These are phyloP conservation scores for Ictidomys tridecemlineatus DNA, from an alignment of 2,113 vertebrate species.

Conservation along the genomic window DNA sequence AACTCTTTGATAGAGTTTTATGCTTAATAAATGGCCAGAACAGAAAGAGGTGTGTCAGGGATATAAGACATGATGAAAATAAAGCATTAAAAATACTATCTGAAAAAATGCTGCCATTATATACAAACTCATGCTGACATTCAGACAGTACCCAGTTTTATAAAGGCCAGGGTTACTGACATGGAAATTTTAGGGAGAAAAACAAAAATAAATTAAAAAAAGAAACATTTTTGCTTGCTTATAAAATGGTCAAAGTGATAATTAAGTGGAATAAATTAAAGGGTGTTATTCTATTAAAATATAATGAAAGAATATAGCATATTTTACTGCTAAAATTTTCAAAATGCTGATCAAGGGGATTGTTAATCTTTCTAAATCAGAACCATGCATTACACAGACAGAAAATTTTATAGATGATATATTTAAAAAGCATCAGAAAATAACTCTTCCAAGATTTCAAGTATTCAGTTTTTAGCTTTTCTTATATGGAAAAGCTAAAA, in stretches of 20 bases:
- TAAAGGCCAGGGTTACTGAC: neutral
- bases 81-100: slow-evolving; percentile 60
- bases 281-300: slow-evolving; percentile 23
- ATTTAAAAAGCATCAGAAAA: slow-evolving; percentile 6
- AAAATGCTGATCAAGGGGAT: slow-evolving; percentile 42
- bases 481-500: neutral
- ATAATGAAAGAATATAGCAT: slow-evolving; percentile 37
- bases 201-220: neutral
- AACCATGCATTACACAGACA: neutral
- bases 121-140: neutral
- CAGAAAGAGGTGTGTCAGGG: slow-evolving; percentile 43
- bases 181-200: slow-evolving; percentile 6
- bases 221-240: neutral
- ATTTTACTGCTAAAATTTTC: slow-evolving; percentile 46
- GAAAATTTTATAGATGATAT: slow-evolving; percentile 21
- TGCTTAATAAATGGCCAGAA: slow-evolving; percentile 56
- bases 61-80: slow-evolving; percentile 19
- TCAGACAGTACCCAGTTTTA: slow-evolving; percentile 29
- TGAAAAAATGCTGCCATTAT: slow-evolving; percentile 52
- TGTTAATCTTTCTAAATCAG: slow-evolving; percentile 42
- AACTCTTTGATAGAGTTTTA: slow-evolving; percentile 42
- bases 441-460: neutral
- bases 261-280: slow-evolving; percentile 58
- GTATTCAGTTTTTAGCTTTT: too few species aligned
- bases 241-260: slow-evolving; percentile 38